phyloP scores from a whole-genome alignment of 2,113 vertebrate species.

The Ammodramus savannarum region DNA sequence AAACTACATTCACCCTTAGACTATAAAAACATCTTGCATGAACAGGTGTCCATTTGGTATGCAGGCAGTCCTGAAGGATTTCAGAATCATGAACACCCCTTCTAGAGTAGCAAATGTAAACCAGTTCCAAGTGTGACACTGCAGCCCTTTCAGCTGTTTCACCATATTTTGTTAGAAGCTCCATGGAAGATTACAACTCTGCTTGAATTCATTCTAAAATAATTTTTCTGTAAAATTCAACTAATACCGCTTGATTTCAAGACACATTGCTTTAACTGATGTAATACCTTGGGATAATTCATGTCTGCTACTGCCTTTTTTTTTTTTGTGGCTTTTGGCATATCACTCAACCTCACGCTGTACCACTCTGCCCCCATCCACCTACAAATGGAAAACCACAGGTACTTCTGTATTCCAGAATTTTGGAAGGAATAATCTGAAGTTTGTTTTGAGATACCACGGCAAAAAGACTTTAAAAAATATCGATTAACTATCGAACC shows the following conservation, averaged over 20 bases:
- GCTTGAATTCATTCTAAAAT: neutral
- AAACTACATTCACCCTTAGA: neutral
- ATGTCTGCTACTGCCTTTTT: neutral
- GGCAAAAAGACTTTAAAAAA: neutral
- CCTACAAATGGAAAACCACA: neutral
- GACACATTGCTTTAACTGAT: neutral
- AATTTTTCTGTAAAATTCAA: neutral
- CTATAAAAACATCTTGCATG: neutral
- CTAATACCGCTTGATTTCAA: neutral
- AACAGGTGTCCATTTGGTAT: conserved; percentile 17
- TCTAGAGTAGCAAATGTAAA: neutral
- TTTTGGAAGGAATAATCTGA: neutral
- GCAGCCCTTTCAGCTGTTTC: conserved; percentile 21
- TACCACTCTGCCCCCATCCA: neutral
- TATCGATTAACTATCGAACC: neutral
- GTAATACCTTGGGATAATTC: neutral
- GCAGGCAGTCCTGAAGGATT: neutral
- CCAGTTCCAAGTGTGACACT: neutral
- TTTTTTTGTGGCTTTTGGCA: neutral
- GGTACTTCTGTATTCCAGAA: neutral
- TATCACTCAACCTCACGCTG: neutral
- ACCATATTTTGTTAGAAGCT: neutral
- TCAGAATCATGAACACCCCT: neutral
- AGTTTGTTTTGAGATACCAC: neutral
- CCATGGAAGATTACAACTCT: neutral